Evolutionary conservation across 1,140 invertebrate species (phyloP).

Genomic region (Scaptodrosophila lebanonensis): DNA sequence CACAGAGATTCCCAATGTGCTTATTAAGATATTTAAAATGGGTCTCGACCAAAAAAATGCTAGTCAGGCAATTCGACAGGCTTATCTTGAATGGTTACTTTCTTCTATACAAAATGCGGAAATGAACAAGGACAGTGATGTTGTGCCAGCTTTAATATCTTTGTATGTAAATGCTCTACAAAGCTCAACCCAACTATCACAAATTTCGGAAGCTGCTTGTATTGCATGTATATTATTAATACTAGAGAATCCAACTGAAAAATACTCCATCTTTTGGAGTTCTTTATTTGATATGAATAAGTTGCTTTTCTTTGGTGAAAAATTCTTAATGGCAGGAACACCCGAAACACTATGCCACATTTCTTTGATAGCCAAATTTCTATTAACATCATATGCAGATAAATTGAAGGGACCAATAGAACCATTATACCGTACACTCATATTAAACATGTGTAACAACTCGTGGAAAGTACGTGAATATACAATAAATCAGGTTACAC

Average conservation of each 20-base stretch:
- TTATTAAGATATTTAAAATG: conserved; percentile 89
- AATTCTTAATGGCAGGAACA: conserved; percentile 84
- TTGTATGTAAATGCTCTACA: conserved; percentile 84
- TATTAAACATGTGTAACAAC: conserved; percentile 81
- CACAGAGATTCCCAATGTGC: conserved; percentile 82
- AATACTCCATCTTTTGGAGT: conserved; percentile 81
- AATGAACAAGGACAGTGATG: conserved; percentile 19
- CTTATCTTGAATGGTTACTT: conserved; percentile 87
- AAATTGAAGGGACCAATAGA: conserved; percentile 80
- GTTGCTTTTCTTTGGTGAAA: conserved; percentile 89
- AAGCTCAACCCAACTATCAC: conserved; percentile 80
- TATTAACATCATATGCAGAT: conserved; percentile 81
- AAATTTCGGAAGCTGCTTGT: conserved; percentile 88
- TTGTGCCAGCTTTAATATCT: conserved; percentile 80
- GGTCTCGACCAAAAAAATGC: conserved; percentile 88
- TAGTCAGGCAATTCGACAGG: conserved; percentile 85
- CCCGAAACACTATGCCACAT: conserved; percentile 83
- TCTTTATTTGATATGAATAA: conserved; percentile 85
- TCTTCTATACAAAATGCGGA: conserved; percentile 79
- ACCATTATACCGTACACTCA: conserved; percentile 81
- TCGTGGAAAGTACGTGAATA: conserved; percentile 67
- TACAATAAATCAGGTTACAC: conserved; percentile 64
- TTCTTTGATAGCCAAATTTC: conserved; percentile 81
- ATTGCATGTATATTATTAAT: conserved; percentile 86
- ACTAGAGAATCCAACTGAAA: conserved; percentile 77